phyloP scores from a whole-genome alignment of 2,797 vertebrate genomes.

The Dromococcyx pavoninus region DNA sequence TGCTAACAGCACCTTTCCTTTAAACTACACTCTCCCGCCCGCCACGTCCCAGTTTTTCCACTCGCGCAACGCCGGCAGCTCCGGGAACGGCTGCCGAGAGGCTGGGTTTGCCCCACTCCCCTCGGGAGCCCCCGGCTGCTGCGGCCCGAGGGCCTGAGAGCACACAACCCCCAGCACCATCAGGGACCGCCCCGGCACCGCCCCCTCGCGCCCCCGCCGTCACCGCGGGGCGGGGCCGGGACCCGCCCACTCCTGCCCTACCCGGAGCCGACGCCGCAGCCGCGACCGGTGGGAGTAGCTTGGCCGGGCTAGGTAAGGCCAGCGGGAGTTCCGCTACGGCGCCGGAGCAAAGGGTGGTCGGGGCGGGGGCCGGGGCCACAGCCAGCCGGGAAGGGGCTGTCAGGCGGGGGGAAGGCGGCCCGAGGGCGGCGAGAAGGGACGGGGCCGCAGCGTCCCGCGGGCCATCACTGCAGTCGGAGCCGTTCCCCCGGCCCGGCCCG shows the following conservation, averaged over 20 bases:
- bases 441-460: background rate
- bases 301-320: background rate
- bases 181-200: too few relatives aligned
- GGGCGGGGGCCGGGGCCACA: background rate
- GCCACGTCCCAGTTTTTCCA: too few relatives aligned
- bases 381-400: background rate
- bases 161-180: too few relatives aligned
- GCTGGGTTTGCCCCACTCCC: too few relatives aligned
- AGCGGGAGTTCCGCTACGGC: fast-evolving
- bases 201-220: background rate
- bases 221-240: background rate
- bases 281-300: background rate
- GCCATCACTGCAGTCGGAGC: too few relatives aligned
- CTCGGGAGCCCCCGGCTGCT: fast-evolving
- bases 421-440: background rate
- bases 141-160: too few relatives aligned
- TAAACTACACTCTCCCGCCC: fast-evolving
- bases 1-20: background rate
- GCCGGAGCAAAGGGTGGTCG: too few relatives aligned
- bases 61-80: fast-evolving
- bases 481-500: background rate
- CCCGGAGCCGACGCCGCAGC: background rate
- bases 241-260: background rate
- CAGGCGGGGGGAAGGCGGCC: background rate
- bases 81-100: too few relatives aligned